A percentile compares a stretch with the other conserved stretches of the same genome.
Conservation (phyloP, 2,113 vertebrate genomes). For the Pterophyllum scalare region DNA sequence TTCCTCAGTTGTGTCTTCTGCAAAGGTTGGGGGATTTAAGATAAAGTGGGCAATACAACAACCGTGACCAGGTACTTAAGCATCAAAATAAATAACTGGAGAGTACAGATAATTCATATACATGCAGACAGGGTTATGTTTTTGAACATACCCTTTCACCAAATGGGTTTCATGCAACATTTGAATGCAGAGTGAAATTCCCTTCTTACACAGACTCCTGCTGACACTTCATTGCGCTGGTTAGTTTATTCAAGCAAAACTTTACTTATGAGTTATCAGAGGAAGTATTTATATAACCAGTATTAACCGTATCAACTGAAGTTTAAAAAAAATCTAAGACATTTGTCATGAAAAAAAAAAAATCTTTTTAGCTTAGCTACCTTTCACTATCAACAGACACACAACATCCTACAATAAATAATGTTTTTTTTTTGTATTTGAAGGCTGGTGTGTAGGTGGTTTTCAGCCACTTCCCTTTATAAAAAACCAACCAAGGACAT, state of each 20-base stretch:
- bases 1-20: too few species aligned
- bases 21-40: too few species aligned
- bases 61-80: too few species aligned
- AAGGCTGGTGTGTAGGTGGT: constrained; percentile 56
- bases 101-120: too few species aligned
- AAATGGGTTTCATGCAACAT: too few species aligned
- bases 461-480: constrained; percentile 74
- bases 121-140: too few species aligned
- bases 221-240: neutral
- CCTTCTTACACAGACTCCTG: neutral
- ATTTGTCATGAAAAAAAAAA: constrained; percentile 5
- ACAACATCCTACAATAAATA: constrained; percentile 24
- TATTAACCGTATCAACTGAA: constrained; percentile 2
- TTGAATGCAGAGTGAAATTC: too few species aligned
- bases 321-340: neutral
- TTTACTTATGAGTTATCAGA: constrained; percentile 1
- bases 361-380: constrained; percentile 24
- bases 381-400: constrained; percentile 28
- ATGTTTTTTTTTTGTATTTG: constrained; percentile 32
- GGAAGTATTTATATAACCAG: neutral
- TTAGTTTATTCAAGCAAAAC: neutral
- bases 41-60: too few species aligned
- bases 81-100: too few species aligned
- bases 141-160: too few species aligned
- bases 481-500: constrained; percentile 72